Conservation (phyloP, 2,113 vertebrate genomes). For the Pygoscelis adeliae region DNA sequence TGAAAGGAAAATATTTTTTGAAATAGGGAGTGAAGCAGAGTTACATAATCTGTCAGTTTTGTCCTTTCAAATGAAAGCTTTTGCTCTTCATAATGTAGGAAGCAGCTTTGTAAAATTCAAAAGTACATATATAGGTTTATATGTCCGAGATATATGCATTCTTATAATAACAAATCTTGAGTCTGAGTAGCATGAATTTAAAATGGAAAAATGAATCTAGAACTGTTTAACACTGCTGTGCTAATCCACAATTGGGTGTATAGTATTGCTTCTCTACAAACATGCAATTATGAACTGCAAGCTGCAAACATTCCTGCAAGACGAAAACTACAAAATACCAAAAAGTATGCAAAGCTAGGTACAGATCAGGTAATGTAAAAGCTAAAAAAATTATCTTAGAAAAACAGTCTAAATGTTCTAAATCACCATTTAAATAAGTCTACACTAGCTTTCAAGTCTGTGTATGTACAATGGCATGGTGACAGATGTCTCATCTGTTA, state of each 20-base stretch:
- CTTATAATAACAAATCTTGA: not conserved
- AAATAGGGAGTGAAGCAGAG: not conserved
- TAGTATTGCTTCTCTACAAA: not conserved
- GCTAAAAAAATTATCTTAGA: not conserved
- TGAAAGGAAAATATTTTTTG: not conserved
- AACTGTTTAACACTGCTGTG: not conserved
- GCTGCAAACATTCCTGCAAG: not conserved
- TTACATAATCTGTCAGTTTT: not conserved
- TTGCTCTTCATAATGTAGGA: not conserved
- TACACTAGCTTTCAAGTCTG: not conserved
- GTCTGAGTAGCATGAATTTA: not conserved
- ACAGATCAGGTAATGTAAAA: not conserved
- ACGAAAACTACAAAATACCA: not conserved
- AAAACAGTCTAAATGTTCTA: not conserved
- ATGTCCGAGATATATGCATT: not conserved
- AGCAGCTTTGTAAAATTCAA: not conserved
- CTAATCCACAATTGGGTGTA: not conserved
- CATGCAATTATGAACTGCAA: not conserved
- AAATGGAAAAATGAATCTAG: not conserved
- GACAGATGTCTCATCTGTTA: not conserved
- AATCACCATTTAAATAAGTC: not conserved
- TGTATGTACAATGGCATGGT: not conserved
- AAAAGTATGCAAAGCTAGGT: not conserved
- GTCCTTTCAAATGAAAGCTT: not conserved
- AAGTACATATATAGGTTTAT: not conserved